Conservation (phyloP, 2,797 vertebrate genomes). For the Oreortyx pictus region DNA sequence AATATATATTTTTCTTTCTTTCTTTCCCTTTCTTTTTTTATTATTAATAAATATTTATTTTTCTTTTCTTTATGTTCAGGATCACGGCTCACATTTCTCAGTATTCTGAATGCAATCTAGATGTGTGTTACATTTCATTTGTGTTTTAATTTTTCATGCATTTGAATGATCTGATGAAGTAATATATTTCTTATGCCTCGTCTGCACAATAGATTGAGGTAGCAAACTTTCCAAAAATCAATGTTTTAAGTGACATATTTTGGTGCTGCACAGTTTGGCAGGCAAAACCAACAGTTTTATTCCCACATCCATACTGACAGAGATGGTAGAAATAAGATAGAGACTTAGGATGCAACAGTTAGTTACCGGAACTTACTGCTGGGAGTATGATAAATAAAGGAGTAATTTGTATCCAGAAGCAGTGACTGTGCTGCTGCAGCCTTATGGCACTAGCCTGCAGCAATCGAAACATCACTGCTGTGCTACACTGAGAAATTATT, state of each 20-base stretch:
- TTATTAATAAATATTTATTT: not conserved
- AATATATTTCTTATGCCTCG: not conserved
- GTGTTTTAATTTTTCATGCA: not conserved
- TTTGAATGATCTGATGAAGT: not conserved
- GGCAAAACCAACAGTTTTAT: not conserved
- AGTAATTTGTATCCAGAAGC: not conserved
- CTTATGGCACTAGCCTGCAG: not conserved
- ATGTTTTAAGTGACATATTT: not conserved
- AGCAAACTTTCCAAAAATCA: not conserved
- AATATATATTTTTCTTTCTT: not conserved
- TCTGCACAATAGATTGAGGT: not conserved
- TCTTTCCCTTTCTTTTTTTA: too few relatives aligned
- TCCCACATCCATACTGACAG: not conserved
- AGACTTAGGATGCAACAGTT: not conserved
- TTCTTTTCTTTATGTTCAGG: not conserved
- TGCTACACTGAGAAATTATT: not conserved
- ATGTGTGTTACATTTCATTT: not conserved
- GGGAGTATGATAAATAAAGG: not conserved
- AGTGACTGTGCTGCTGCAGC: not conserved
- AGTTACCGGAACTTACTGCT: not conserved
- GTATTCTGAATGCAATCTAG: not conserved
- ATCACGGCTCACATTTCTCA: not conserved
- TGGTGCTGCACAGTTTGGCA: not conserved
- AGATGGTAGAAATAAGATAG: not conserved
- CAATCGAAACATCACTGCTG: not conserved